These are phyloP conservation scores for Kryptolebias marmoratus DNA, from an alignment of 2,113 vertebrate species.

Conservation along the genomic window DNA sequence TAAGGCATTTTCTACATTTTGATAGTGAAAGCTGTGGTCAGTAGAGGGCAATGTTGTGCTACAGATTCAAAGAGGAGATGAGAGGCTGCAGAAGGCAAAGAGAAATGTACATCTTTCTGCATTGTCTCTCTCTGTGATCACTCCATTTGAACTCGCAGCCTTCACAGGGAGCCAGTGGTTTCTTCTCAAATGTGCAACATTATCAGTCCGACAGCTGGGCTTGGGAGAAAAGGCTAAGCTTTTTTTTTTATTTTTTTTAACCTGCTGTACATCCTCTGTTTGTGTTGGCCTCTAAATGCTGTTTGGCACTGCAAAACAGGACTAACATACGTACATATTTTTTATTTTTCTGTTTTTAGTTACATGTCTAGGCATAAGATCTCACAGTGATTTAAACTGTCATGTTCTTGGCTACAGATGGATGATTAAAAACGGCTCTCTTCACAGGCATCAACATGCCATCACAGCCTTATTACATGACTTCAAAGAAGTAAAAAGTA, in stretches of 20 bases:
- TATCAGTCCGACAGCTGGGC: slow-evolving; percentile 62
- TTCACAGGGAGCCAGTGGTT: slow-evolving; percentile 57
- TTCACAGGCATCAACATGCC: background rate
- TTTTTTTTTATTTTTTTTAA: slow-evolving; percentile 45
- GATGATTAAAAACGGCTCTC: slow-evolving; percentile 17
- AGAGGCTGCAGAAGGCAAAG: slow-evolving; percentile 23
- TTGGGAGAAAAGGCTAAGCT: slow-evolving; percentile 66
- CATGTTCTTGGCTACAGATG: background rate
- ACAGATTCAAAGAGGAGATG: background rate
- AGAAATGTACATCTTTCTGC: slow-evolving; percentile 55
- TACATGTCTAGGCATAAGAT: background rate
- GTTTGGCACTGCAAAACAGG: background rate
- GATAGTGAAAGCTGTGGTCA: slow-evolving; percentile 15
- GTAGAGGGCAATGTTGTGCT: slow-evolving; percentile 76
- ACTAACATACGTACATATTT: slow-evolving; percentile 8
- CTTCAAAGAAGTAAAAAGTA: slow-evolving; percentile 43
- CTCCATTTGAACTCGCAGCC: slow-evolving; percentile 64
- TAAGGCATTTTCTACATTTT: background rate
- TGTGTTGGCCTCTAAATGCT: slow-evolving; percentile 36
- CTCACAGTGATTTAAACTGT: background rate
- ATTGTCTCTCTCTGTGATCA: slow-evolving; percentile 68
- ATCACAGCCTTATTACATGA: slow-evolving; percentile 31
- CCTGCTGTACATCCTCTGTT: slow-evolving; percentile 39
- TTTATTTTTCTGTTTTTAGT: background rate
- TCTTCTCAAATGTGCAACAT: slow-evolving; percentile 60